Conservation (phyloP, 2,113 vertebrate genomes). For the Spea multiplicata region DNA sequence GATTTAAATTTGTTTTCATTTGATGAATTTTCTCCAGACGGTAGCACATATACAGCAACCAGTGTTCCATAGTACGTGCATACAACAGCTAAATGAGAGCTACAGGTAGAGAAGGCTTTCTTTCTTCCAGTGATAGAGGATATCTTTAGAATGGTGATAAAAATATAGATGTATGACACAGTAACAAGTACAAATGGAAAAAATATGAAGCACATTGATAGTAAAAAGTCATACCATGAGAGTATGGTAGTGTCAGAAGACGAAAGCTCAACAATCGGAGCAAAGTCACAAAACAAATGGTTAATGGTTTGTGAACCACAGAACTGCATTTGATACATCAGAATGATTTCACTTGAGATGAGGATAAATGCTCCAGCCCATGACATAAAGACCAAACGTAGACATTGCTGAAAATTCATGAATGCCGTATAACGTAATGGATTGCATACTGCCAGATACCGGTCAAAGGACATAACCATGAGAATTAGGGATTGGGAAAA, state of each 20-base stretch:
- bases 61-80: slow-evolving; percentile 1
- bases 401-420: neutral
- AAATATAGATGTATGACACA: slow-evolving; percentile 30
- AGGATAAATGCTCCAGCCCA: neutral
- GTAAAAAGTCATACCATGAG: neutral
- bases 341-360: slow-evolving; percentile 24
- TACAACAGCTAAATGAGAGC: slow-evolving; percentile 20
- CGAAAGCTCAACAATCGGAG: slow-evolving; percentile 7
- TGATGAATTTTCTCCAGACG: neutral
- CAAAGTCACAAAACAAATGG: slow-evolving; percentile 32
- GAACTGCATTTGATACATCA: slow-evolving; percentile 13
- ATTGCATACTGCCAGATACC: slow-evolving; percentile 20
- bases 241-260: slow-evolving; percentile 5
- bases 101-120: slow-evolving; percentile 24
- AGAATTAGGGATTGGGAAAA: slow-evolving; percentile 18
- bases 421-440: slow-evolving; percentile 4
- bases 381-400: neutral
- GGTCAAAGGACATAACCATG: slow-evolving; percentile 25
- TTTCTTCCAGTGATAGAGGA: neutral
- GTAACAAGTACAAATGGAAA: slow-evolving; percentile 18
- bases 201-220: neutral
- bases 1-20: slow-evolving; percentile 16
- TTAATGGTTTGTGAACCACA: slow-evolving; percentile 4
- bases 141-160: slow-evolving; percentile 14
- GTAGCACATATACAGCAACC: slow-evolving; percentile 18